Evolutionary conservation across 2,888 invertebrate species (phyloP).

Genomic region (Timema cristinae): DNA sequence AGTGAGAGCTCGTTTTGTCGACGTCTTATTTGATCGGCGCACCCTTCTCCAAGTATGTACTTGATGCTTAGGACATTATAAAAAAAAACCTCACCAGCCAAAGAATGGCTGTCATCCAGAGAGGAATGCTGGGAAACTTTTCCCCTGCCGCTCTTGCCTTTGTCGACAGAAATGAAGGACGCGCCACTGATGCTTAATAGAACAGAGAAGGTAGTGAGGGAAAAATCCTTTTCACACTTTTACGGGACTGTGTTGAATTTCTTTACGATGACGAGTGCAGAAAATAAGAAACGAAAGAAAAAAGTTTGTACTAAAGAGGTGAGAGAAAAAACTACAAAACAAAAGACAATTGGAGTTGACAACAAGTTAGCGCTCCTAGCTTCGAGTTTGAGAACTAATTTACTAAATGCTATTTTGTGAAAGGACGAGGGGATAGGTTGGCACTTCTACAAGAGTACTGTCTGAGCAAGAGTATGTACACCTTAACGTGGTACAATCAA

Average conservation of each 20-base stretch:
- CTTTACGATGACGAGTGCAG: not conserved
- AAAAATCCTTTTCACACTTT: slow-evolving; percentile 5
- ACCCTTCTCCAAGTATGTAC: too few relatives aligned
- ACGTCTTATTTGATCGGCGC: too few relatives aligned
- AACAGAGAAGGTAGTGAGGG: slow-evolving; percentile 7
- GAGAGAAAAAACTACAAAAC: not conserved
- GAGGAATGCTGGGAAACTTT: too few relatives aligned
- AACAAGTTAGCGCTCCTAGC: slow-evolving; percentile 15
- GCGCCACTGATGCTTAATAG: not conserved
- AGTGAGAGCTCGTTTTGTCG: too few relatives aligned
- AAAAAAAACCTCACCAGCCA: too few relatives aligned
- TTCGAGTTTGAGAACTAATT: slow-evolving; percentile 23
- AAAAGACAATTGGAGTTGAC: slow-evolving; percentile 15
- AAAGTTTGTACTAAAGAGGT: not conserved
- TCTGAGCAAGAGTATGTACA: too few relatives aligned
- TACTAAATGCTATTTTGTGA: slow-evolving; percentile 26
- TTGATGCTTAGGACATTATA: too few relatives aligned
- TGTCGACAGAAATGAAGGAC: not conserved
- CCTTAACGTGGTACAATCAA: too few relatives aligned
- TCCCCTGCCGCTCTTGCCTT: too few relatives aligned
- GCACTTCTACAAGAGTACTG: too few relatives aligned
- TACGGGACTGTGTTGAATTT: slow-evolving; percentile 10
- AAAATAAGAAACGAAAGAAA: not conserved
- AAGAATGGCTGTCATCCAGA: too few relatives aligned
- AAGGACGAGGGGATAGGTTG: not conserved